phyloP scores from a whole-genome alignment of 2,113 vertebrate genomes.

The Grammomys dolichurus region DNA sequence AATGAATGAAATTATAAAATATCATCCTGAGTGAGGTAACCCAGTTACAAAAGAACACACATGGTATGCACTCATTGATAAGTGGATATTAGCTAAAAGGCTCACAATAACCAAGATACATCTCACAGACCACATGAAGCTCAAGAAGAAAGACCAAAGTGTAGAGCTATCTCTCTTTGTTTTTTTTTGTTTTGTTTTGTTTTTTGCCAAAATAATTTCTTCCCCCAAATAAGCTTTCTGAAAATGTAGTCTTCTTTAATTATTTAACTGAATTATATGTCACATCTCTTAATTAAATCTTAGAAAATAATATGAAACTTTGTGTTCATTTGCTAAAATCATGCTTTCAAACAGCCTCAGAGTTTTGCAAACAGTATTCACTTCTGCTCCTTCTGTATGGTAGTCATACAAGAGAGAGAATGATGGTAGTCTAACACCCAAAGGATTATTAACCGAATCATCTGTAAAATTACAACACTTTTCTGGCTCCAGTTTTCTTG shows the following conservation, averaged over 20 bases:
- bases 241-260: neutral
- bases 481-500: neutral
- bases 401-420: neutral
- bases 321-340: slow-evolving; percentile 39
- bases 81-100: no score
- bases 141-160: no score
- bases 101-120: no score
- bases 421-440: neutral
- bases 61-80: no score
- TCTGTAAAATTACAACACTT: neutral
- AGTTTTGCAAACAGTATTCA: slow-evolving; percentile 16
- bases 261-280: neutral
- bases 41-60: no score
- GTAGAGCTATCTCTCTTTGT: no score
- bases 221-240: neutral
- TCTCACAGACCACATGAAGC: no score
- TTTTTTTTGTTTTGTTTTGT: no score
- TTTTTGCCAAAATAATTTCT: neutral
- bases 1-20: no score
- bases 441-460: neutral
- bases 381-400: neutral
- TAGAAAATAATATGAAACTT: neutral
- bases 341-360: neutral
- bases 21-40: no score
- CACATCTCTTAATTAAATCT: neutral